These are phyloP conservation scores for Xanthia togata DNA, from an alignment of 2,888 invertebrate species.

Conservation along the genomic window DNA sequence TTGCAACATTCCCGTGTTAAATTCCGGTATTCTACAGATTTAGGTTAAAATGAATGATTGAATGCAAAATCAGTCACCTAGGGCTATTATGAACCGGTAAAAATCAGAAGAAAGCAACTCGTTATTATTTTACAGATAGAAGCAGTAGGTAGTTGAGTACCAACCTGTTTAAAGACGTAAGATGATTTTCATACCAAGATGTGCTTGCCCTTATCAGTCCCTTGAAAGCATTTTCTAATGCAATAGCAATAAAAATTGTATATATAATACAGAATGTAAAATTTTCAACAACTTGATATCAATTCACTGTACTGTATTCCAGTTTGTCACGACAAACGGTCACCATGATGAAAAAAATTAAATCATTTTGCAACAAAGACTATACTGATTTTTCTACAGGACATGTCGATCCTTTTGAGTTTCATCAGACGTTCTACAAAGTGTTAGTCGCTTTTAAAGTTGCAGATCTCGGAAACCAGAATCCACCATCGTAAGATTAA, in stretches of 20 bases:
- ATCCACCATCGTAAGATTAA: constrained; percentile 51
- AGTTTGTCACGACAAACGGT: not conserved
- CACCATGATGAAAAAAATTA: constrained; percentile 68
- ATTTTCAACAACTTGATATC: constrained; percentile 9
- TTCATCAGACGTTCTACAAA: constrained; percentile 74
- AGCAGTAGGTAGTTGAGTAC: not conserved
- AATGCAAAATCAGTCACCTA: not conserved
- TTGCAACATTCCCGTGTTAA: not conserved
- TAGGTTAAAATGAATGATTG: not conserved
- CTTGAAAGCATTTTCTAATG: not conserved
- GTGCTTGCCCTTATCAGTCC: not conserved
- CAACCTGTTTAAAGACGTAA: not conserved
- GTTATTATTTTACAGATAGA: not conserved
- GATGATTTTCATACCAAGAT: not conserved
- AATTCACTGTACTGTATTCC: not conserved
- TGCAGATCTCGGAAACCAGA: constrained; percentile 66
- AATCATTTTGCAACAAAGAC: constrained; percentile 74
- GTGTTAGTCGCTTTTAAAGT: constrained; percentile 74
- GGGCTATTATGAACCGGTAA: not conserved
- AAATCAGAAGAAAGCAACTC: no score
- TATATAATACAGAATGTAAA: constrained; percentile 19
- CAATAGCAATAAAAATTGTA: constrained; percentile 26
- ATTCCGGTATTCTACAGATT: not conserved
- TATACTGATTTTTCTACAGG: constrained; percentile 70
- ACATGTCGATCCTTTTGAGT: constrained; percentile 75